Evolutionary conservation across 1,140 invertebrate species (phyloP).

Genomic region (Camponotus vicinus): DNA sequence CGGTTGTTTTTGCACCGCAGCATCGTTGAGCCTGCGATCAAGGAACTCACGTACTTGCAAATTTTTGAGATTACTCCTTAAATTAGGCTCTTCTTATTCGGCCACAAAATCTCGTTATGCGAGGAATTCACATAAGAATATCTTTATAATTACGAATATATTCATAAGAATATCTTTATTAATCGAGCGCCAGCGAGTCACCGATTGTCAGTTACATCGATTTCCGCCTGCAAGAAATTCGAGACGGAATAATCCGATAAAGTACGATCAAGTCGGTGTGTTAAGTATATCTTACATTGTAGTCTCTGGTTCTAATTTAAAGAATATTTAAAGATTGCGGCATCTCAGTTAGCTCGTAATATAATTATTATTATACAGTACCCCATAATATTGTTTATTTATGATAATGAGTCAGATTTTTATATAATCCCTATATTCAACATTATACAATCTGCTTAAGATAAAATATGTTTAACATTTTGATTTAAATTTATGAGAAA

Average conservation of each 20-base stretch:
- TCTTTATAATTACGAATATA: constrained; percentile 71
- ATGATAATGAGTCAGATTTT: background rate
- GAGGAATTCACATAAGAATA: constrained; percentile 62
- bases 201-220: constrained; percentile 1
- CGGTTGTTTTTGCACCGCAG: background rate
- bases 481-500: background rate
- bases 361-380: background rate
- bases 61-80: constrained; percentile 59
- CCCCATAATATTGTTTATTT: background rate
- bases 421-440: background rate
- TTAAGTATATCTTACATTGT: background rate
- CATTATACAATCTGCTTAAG: background rate
- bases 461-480: background rate
- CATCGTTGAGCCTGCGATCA: constrained; percentile 2
- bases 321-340: background rate
- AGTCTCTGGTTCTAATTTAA: background rate
- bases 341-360: background rate
- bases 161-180: too few species aligned
- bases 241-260: background rate
- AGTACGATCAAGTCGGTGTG: background rate
- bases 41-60: background rate
- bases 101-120: constrained; percentile 68
- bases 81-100: constrained; percentile 71
- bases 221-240: constrained; percentile 10
- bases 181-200: background rate